phyloP scores from a whole-genome alignment of 2,888 invertebrate species.

The Salpingus planirostris region DNA sequence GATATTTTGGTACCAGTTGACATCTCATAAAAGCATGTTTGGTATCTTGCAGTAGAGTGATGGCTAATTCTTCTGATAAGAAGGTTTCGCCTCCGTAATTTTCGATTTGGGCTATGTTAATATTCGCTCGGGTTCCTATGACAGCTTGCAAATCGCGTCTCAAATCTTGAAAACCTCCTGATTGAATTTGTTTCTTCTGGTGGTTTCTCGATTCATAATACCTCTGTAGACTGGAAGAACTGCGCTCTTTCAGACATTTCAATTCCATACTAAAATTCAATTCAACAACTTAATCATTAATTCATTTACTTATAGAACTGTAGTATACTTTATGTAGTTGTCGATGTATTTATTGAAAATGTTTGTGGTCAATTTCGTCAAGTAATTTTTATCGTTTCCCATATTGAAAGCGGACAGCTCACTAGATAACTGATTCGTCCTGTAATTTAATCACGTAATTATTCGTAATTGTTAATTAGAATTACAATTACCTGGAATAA shows the following conservation, averaged over 20 bases:
- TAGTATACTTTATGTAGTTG: constrained; percentile 59
- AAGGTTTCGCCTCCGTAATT: constrained; percentile 97
- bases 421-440: constrained; percentile 65
- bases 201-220: constrained; percentile 93
- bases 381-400: constrained; percentile 68
- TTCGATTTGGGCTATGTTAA: constrained; percentile 90
- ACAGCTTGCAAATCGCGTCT: constrained; percentile 91
- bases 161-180: constrained; percentile 68
- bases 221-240: constrained; percentile 62
- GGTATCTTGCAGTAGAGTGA: constrained; percentile 81
- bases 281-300: constrained; percentile 6
- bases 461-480: constrained; percentile 1
- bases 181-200: constrained; percentile 86
- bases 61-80: constrained; percentile 88
- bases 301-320: constrained; percentile 3
- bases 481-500: constrained; percentile 68
- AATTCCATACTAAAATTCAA: constrained; percentile 52
- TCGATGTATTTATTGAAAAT: constrained; percentile 75
- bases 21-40: constrained; percentile 86
- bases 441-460: constrained; percentile 33
- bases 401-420: constrained; percentile 67
- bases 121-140: constrained; percentile 83
- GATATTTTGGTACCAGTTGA: constrained; percentile 56
- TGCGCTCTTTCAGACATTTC: constrained; percentile 69
- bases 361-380: constrained; percentile 68